Percentiles rank a stretch among this genome's conserved stretches.
phyloP scores from a whole-genome alignment of 2,888 invertebrate species.

The Therioaphis trifolii region DNA sequence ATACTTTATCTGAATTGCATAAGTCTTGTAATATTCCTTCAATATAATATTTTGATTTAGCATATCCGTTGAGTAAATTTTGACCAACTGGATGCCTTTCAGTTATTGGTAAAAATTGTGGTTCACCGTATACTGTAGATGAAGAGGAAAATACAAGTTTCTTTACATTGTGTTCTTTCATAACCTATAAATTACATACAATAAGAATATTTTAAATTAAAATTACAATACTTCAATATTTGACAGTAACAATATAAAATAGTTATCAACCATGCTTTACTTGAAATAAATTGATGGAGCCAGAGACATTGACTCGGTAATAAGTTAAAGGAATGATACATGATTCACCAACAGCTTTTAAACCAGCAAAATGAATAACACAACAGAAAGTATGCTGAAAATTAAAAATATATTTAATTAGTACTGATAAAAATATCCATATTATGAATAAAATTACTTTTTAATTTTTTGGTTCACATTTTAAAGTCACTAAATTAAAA shows the following conservation, averaged over 20 bases:
- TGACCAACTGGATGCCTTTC: conserved; percentile 86
- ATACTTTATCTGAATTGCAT: conserved; percentile 72
- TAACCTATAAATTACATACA: conserved; percentile 73
- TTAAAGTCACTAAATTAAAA: no score
- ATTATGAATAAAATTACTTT: conserved; percentile 4
- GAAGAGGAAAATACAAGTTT: conserved; percentile 89
- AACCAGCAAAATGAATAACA: conserved; percentile 94
- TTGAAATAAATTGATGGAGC: conserved; percentile 85
- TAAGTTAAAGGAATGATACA: conserved; percentile 87
- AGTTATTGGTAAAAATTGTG: conserved; percentile 84
- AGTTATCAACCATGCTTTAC: conserved; percentile 70
- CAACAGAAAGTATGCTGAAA: conserved; percentile 82
- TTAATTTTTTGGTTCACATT: no score
- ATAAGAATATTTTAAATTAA: no score
- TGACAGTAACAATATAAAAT: no score
- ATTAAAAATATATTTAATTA: conserved; percentile 3
- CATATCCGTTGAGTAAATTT: conserved; percentile 92
- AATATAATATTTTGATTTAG: conserved; percentile 91
- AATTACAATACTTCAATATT: no score
- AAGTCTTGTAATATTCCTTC: conserved; percentile 93
- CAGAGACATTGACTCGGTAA: conserved; percentile 88
- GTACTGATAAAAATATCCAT: neutral
- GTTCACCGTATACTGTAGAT: conserved; percentile 93
- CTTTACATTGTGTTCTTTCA: conserved; percentile 80
- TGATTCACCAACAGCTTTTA: conserved; percentile 95